These are phyloP conservation scores for Nipponia nippon DNA, from an alignment of 2,113 vertebrate species.

Conservation along the genomic window DNA sequence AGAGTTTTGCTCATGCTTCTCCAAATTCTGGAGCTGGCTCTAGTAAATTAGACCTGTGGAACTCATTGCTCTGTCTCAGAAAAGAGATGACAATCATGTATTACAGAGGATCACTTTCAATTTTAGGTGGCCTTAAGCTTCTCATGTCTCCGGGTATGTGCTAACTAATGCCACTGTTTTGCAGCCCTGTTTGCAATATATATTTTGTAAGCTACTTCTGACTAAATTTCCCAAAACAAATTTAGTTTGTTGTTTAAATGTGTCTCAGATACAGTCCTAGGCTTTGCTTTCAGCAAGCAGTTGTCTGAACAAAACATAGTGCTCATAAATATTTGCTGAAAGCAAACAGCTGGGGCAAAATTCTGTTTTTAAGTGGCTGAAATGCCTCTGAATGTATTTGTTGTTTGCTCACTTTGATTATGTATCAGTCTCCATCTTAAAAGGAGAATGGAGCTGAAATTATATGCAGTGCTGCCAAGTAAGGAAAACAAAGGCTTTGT, in stretches of 20 bases:
- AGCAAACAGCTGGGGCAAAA: conserved; percentile 38
- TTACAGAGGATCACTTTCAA: neutral
- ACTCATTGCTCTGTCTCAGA: neutral
- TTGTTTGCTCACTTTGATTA: neutral
- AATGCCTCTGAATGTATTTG: neutral
- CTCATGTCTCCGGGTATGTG: neutral
- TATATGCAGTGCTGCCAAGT: neutral
- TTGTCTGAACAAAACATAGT: neutral
- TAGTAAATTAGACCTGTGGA: neutral
- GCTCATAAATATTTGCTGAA: conserved; percentile 37
- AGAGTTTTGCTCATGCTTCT: neutral
- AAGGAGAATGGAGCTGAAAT: neutral
- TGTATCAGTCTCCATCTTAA: neutral
- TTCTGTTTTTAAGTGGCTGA: neutral
- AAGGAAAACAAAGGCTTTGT: neutral
- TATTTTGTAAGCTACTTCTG: neutral
- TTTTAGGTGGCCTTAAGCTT: neutral
- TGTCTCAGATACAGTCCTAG: neutral
- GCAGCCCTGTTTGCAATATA: neutral
- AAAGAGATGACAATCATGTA: neutral
- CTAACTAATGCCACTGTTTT: neutral
- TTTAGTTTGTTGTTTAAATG: neutral
- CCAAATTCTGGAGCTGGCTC: neutral
- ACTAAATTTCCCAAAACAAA: neutral
- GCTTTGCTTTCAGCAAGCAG: neutral